Evolutionary conservation across 92 coral and sea anemone genomes (phyloP), one percentile per base, ranked within the genome.

Genomic region (Scolanthus callimorphus): DNA sequence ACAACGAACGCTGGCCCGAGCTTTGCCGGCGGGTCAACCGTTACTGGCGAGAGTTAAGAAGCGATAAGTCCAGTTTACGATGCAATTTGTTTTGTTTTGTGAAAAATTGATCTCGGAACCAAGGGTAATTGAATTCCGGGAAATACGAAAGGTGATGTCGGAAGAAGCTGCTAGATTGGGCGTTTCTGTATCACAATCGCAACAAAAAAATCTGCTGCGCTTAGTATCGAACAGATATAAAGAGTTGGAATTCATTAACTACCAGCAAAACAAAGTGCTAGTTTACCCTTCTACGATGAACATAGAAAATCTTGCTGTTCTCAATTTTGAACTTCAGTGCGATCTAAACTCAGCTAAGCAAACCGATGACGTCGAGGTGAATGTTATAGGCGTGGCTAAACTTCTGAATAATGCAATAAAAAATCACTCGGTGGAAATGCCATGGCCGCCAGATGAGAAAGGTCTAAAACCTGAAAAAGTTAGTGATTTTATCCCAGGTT

Each of bases 381-480:
- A 45, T 27, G 56, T 62, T 44, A 64, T 71, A 17, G 63, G 56
- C 24, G 54, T 52, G 38, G 61, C 86, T 11, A 20, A 21, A 31
- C 41, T 73, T 20, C 4, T 81, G 15, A 56, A 68, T 69, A 29
- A 29, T 41, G 63, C 73, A 59, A 59, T 73, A 29, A 74, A 73
- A 66, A 64, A 55, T 66, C 81, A 34, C 59, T 39, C 52, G 34
- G 62, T 62, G 27, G 75, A 66, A 52, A 73, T 74, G 81, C 61
- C 77, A 20, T 80, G 87, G 87, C 87, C 85, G 52, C 71, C 85
- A 41, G 29, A 65, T 22, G 85, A 65, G 23, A 31, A 72, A 17
- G 69, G 71, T 24, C 72, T 72, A 53, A 58, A 52, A 28, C 65
- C 70, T 39, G 59, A 51, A 1, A 63, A 59, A 51, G 45, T 51